Conservation (phyloP, 2,113 vertebrate genomes). For the Poecile atricapillus region DNA sequence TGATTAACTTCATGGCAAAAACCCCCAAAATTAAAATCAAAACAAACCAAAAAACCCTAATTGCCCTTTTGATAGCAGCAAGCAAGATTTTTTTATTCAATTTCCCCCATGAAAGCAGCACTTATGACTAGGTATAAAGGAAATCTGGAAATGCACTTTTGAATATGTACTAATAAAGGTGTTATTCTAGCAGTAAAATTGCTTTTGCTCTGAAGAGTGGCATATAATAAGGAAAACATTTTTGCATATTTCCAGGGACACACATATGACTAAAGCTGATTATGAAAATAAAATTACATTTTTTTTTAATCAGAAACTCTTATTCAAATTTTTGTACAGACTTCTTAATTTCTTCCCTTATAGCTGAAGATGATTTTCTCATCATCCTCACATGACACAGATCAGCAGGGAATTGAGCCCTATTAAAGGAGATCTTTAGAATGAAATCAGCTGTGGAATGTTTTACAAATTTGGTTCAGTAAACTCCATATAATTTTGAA, state of each 20-base stretch:
- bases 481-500: conserved; percentile 73
- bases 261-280: background rate
- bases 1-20: background rate
- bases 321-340: conserved; percentile 15
- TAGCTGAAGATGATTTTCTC: conserved; percentile 57
- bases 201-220: background rate
- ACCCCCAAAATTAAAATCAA: background rate
- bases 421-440: conserved; percentile 72
- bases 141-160: background rate
- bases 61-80: background rate
- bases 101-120: background rate
- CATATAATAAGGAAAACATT: background rate
- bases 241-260: background rate
- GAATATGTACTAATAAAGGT: background rate
- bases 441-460: conserved; percentile 75
- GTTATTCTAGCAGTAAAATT: background rate
- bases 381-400: conserved; percentile 53
- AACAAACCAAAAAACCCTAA: background rate
- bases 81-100: background rate
- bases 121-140: background rate
- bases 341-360: conserved; percentile 28
- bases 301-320: background rate
- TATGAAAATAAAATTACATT: background rate
- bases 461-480: conserved; percentile 77
- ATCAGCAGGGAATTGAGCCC: conserved; percentile 56